A percentile compares a stretch with the other conserved stretches of the same genome.
phyloP scores from a whole-genome alignment of 2,888 invertebrate species.

The Protodeltote pygarga region DNA sequence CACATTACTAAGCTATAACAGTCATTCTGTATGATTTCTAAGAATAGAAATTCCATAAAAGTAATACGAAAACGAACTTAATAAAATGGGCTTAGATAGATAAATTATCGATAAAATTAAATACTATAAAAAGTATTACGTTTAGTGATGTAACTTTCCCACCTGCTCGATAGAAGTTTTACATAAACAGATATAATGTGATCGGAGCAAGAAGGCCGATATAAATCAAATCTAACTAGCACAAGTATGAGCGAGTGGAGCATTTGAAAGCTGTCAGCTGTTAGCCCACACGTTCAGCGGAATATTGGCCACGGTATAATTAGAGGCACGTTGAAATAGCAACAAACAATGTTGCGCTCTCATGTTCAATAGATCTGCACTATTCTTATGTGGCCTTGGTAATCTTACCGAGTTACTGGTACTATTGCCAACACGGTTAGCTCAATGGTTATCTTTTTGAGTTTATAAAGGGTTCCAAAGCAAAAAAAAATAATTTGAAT shows the following conservation, averaged over 20 bases:
- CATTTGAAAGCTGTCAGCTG: conserved; percentile 65
- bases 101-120: too few relatives aligned
- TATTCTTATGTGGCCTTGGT: conserved; percentile 76
- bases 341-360: conserved; percentile 68
- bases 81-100: not conserved
- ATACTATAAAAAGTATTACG: too few relatives aligned
- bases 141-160: too few relatives aligned
- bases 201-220: conserved; percentile 38
- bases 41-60: conserved; percentile 4
- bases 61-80: not conserved
- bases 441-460: conserved; percentile 33
- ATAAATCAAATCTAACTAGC: conserved; percentile 42
- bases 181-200: conserved; percentile 17
- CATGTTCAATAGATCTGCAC: conserved; percentile 66
- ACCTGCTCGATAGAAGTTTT: conserved; percentile 31
- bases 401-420: conserved; percentile 63
- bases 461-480: conserved; percentile 20
- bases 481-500: conserved; percentile 3
- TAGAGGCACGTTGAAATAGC: conserved; percentile 67
- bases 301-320: conserved; percentile 66
- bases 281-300: conserved; percentile 54
- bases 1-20: conserved; percentile 13
- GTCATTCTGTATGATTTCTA: conserved; percentile 17
- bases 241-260: conserved; percentile 49
- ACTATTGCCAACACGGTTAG: conserved; percentile 46